Evolutionary conservation across 2,797 vertebrate species (phyloP), one percentile per base, ranked within the genome.

Genomic region (Brachymystax lenok): DNA sequence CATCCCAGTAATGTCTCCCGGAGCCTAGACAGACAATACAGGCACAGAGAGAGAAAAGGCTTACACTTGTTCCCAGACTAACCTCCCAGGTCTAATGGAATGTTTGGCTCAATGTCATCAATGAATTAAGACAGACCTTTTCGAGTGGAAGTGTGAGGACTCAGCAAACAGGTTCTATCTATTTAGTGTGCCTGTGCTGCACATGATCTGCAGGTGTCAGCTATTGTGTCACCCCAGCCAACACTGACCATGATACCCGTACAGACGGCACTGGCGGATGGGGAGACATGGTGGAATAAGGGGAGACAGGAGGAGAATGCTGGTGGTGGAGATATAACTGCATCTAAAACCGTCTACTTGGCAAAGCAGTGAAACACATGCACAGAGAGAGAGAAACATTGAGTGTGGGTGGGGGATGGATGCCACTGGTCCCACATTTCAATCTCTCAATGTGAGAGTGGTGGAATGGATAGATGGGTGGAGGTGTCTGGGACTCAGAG

Each of bases 361-460:
- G 79, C 74, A 84, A 86, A 82, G 85, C 85, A 75, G 78, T 80
- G 77, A 79, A 79, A 82, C 63, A 59, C 79, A 83, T 84, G 86
- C 86, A 88, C 73, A 64, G 59, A 84, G 73, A 72, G 59, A 69
- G 54, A 63, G 54, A 70, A 73, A 52, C 46, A 24, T 30, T 50
- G 64, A 50, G 16, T 19, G 63, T 75, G 67, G 46, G 52, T 35
- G 70, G 74, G 51, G 69, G 35, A n/a, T 33, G 73, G 61, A 30
- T 2, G 35, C 33, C 33, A 67, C 28, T 7, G 7, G 28, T 52
- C 68, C 52, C 46, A 28, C 50, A 28, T 52, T 79, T 51, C 51
- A 30, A 13, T 40, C n/a, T 40, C 74, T 87, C 30, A 33, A n/a
- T 68, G 94, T 78, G 91, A 93, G 74, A 93, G 82, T 0, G 93